Evolutionary conservation across 2,888 invertebrate genomes (phyloP), one percentile per base, ranked within the genome.

Genomic region (Drosophila suboccidentalis): DNA sequence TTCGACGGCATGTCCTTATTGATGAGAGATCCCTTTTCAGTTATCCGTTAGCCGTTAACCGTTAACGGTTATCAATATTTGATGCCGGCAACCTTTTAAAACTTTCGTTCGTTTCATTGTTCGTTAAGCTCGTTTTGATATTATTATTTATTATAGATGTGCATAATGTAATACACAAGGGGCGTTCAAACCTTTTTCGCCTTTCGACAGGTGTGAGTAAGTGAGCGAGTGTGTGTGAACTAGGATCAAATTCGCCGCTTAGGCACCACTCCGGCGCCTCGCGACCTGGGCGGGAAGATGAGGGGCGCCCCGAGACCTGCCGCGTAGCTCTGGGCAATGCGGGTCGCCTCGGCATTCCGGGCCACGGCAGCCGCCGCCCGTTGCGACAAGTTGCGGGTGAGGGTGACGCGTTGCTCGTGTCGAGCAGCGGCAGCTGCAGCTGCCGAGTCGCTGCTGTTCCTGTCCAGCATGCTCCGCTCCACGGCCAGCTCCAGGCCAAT

Each of bases 11-110:
- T 73, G 75, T 80, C 75, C 73, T 74, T 78, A 90, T 90, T 89
- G 85, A 90, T 84, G 85, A 89, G 71, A 78, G 66, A 86, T 82
- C 84, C 87, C 81, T 82, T 88, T 71, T 68, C 83, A 62, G 80
- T 79, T 80, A 86, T 66, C 64, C 59, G 44, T 44, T 51, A 46
- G 41, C 67, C 54, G 60, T 75, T 75, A 75, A 63, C 76, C 50
- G 62, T 57, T 64, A 66, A 71, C 76, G 51, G 59, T 57, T 62
- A 64, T 75, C 89, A 90, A 85, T 85, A 80, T 89, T 89, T 89
- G 69, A 89, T 89, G 73, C 34, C 60, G 44, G 53, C 39, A 63
- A 63, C 58, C 76, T 71, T 75, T 75, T 75, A 72, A 65, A 59
- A 78, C 68, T 59, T 65, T 44, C 19, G 13, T 65, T 44, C 19